Evolutionary conservation across 2,113 vertebrate species (phyloP).

Genomic region (Hylia prasina): DNA sequence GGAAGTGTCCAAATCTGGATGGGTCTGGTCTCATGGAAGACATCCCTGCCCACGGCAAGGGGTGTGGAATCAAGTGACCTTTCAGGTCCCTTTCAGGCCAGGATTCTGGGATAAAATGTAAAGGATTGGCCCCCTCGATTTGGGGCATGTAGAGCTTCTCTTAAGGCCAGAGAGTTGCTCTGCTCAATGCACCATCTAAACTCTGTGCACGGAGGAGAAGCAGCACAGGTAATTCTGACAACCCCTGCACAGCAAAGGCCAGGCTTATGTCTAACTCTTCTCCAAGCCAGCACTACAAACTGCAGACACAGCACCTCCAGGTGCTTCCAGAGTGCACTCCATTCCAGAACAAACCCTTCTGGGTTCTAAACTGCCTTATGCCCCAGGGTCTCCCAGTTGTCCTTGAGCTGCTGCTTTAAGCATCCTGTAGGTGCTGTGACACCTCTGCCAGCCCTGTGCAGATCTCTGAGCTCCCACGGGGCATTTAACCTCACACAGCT

Average conservation of each 20-base stretch:
- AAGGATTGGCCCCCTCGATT: not conserved
- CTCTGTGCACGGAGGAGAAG: not conserved
- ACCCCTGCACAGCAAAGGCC: not conserved
- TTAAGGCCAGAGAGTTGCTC: not conserved
- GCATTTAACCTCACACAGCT: not conserved
- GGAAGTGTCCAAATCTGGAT: not conserved
- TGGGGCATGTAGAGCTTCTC: not conserved
- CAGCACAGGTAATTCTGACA: not conserved
- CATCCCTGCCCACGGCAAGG: not conserved
- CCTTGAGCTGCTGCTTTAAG: not conserved
- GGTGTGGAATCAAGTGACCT: not conserved
- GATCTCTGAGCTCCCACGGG: not conserved
- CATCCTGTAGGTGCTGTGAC: not conserved
- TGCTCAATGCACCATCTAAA: not conserved
- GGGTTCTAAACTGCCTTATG: not conserved
- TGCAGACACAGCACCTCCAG: not conserved
- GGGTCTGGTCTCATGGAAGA: not conserved
- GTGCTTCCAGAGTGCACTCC: not conserved
- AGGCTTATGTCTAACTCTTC: not conserved
- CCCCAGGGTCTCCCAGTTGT: not conserved
- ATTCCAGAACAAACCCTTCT: not conserved
- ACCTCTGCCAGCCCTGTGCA: not conserved
- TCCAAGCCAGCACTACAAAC: not conserved
- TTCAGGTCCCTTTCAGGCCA: not conserved
- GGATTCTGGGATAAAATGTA: not conserved